These are phyloP conservation scores for Tenebrio molitor DNA, from an alignment of 1,140 invertebrate genomes.

Conservation along the genomic window DNA sequence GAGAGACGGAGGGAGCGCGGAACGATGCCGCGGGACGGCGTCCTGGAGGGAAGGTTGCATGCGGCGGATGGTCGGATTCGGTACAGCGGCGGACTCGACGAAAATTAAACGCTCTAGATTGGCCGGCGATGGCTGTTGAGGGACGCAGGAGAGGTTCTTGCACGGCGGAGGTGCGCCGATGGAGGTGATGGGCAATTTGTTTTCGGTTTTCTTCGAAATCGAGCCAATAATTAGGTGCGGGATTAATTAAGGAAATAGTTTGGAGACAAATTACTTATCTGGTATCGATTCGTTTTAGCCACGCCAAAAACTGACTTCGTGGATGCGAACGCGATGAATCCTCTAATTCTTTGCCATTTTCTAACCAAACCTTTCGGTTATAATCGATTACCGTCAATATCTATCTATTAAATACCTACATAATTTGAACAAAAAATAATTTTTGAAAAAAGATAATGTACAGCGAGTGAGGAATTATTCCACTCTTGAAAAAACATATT, in stretches of 20 bases:
- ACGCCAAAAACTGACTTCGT: too few species aligned
- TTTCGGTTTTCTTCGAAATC: constrained; percentile 5
- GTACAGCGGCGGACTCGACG: constrained; percentile 35
- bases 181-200: neutral
- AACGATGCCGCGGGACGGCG: neutral
- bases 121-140: constrained; percentile 14
- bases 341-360: too few species aligned
- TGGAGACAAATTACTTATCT: neutral
- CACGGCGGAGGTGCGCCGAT: neutral
- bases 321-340: too few species aligned
- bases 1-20: constrained; percentile 13
- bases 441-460: too few species aligned
- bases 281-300: neutral
- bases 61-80: constrained; percentile 39
- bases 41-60: constrained; percentile 32
- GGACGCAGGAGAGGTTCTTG: neutral
- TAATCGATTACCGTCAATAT: too few species aligned
- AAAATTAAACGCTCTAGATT: constrained; percentile 34
- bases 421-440: too few species aligned
- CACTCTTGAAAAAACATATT: too few species aligned
- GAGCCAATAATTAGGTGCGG: neutral
- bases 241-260: constrained; percentile 30
- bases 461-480: too few species aligned
- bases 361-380: too few species aligned
- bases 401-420: too few species aligned